Evolutionary conservation across 1,140 invertebrate species (phyloP).

Genomic region (Drosophila elegans): DNA sequence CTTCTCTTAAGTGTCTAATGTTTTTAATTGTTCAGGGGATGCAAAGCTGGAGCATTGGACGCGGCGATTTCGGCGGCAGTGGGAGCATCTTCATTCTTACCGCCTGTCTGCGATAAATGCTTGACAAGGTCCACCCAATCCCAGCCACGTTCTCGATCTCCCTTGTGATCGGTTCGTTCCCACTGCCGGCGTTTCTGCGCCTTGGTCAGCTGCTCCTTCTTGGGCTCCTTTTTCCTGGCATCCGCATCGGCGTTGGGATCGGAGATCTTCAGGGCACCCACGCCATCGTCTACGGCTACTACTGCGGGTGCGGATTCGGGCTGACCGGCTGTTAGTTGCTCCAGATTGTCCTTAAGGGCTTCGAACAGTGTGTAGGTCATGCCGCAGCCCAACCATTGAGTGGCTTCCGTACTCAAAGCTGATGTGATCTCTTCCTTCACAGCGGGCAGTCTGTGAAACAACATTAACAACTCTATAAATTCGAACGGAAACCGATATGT

Average conservation of each 20-base stretch:
- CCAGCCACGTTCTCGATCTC: slow-evolving; percentile 94
- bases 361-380: slow-evolving; percentile 98
- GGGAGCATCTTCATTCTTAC: slow-evolving; percentile 71
- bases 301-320: slow-evolving; percentile 86
- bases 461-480: no score
- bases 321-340: slow-evolving; percentile 90
- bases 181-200: slow-evolving; percentile 95
- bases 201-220: slow-evolving; percentile 95
- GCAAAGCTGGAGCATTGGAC: slow-evolving; percentile 37
- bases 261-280: slow-evolving; percentile 72
- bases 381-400: slow-evolving; percentile 93
- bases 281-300: slow-evolving; percentile 55
- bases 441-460: slow-evolving; percentile 87
- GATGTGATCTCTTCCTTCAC: slow-evolving; percentile 91
- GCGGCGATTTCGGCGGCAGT: slow-evolving; percentile 41
- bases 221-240: slow-evolving; percentile 87
- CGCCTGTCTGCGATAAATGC: slow-evolving; percentile 92
- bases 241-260: slow-evolving; percentile 73
- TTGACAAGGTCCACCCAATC: slow-evolving; percentile 98
- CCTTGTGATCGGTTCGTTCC: slow-evolving; percentile 92
- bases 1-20: slow-evolving; percentile 30
- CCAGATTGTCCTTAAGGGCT: slow-evolving; percentile 93
- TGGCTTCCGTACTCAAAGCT: slow-evolving; percentile 89
- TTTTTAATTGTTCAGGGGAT: slow-evolving; percentile 57
- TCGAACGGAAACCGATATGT: no score